Evolutionary conservation across 2,888 invertebrate genomes (phyloP).

Genomic region (Eutolmus rufibarbis): DNA sequence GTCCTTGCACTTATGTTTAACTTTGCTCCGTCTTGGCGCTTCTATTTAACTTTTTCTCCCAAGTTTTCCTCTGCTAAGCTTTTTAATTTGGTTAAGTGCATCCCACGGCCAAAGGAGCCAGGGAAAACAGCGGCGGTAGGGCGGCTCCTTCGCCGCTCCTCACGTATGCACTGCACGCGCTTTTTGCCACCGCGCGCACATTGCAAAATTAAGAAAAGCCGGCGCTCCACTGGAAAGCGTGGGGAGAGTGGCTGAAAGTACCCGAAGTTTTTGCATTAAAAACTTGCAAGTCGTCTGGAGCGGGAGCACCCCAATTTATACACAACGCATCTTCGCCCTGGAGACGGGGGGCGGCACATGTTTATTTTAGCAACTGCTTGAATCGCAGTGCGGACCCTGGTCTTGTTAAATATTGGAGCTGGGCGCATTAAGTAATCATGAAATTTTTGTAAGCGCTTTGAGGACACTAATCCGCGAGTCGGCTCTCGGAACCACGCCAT

Average conservation of each 20-base stretch:
- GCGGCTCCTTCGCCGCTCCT: neutral
- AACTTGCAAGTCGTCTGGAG: neutral
- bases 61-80: conserved; percentile 23
- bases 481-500: neutral
- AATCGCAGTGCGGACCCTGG: neutral
- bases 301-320: neutral
- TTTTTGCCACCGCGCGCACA: conserved; percentile 4
- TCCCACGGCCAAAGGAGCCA: neutral
- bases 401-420: neutral
- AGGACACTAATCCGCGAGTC: neutral
- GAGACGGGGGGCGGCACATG: neutral
- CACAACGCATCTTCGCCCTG: neutral
- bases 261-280: neutral
- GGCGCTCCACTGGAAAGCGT: neutral
- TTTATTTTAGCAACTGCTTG: neutral
- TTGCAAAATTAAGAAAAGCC: neutral
- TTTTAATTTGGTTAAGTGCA: conserved; percentile 36
- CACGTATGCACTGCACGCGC: conserved; percentile 32
- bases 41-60: conserved; percentile 14
- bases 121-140: neutral
- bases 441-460: neutral
- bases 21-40: neutral
- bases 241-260: neutral
- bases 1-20: neutral
- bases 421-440: neutral